Conservation (phyloP, 2,797 vertebrate species). For the Pseudochaenichthys georgianus region DNA sequence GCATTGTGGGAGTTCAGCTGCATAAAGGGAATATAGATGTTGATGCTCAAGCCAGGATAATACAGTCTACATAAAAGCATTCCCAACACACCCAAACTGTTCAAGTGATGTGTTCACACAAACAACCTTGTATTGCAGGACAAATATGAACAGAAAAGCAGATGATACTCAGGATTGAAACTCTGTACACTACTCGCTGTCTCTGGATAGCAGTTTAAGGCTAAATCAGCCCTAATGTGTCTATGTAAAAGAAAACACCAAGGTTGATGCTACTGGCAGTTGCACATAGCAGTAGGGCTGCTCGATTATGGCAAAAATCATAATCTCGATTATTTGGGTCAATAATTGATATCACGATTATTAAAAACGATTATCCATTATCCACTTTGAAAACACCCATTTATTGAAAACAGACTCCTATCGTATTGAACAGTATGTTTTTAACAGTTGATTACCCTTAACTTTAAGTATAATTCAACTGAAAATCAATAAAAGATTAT, state of each 20-base stretch:
- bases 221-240: slow-evolving; percentile 36
- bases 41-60: slow-evolving; percentile 24
- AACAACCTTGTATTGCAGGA: slow-evolving; percentile 30
- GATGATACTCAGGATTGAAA: slow-evolving; percentile 40
- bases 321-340: no score
- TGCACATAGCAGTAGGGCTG: slow-evolving; percentile 9
- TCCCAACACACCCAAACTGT: slow-evolving; percentile 36
- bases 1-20: slow-evolving; percentile 54
- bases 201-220: slow-evolving; percentile 30
- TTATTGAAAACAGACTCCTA: no score
- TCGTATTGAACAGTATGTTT: no score
- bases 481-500: no score
- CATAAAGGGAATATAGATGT: slow-evolving; percentile 34
- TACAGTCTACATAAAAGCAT: slow-evolving; percentile 53
- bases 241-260: slow-evolving; percentile 65
- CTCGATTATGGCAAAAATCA: no score
- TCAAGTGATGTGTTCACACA: slow-evolving; percentile 32
- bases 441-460: no score
- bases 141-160: slow-evolving; percentile 35
- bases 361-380: no score
- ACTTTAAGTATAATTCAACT: no score
- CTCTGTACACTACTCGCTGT: slow-evolving; percentile 43
- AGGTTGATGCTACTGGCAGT: slow-evolving; percentile 67
- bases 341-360: no score
- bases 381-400: no score